Evolutionary conservation across 2,113 vertebrate genomes (phyloP), one percentile per base, ranked within the genome.

Genomic region (Rhea americana): DNA sequence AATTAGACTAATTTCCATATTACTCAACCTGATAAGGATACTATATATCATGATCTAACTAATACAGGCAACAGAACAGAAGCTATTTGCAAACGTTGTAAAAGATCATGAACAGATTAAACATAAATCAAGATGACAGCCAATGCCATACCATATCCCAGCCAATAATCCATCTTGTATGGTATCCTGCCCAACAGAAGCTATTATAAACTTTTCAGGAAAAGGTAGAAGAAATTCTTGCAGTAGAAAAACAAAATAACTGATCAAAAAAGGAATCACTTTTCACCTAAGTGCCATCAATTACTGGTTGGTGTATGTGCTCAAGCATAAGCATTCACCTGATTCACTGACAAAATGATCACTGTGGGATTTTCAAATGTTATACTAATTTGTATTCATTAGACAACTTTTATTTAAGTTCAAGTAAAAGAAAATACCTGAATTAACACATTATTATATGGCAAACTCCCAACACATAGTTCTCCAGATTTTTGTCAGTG

Each of bases 1-100:
- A 86, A 84, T 95, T 91, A 89, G 79, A 65, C 61, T 86, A 3
- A 93, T 95, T 96, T 95, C 82, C 82, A 30, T 93, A 89, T 92
- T 93, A 90, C 89, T 96, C 87, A 96, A 74, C 65, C 51, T 12
- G 13, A 85, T 74, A 76, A 59, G 91, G 65, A 77, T 72, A 91
- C 50, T 39, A 41, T 9, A 28, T 11, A 79, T 84, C 77, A 82
- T 39, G 75, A 61, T 43, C n/a, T 30, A 63, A 91, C 41, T 48
- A 84, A 68, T 13, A 91, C 0, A 89, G 61, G 41, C 58, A 73
- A 78, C 12, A 72, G 24, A 94, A 84, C 8, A 71, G 67, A 65
- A 91, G n/a, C 80, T 89, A 90, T 85, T 82, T 82, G 48, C 83
- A 90, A 93, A 73, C 81, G 72, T 63, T 30, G 51, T 41, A 50